These are phyloP conservation scores for Electrophaes corylata DNA, from an alignment of 2,888 invertebrate species.

Conservation along the genomic window DNA sequence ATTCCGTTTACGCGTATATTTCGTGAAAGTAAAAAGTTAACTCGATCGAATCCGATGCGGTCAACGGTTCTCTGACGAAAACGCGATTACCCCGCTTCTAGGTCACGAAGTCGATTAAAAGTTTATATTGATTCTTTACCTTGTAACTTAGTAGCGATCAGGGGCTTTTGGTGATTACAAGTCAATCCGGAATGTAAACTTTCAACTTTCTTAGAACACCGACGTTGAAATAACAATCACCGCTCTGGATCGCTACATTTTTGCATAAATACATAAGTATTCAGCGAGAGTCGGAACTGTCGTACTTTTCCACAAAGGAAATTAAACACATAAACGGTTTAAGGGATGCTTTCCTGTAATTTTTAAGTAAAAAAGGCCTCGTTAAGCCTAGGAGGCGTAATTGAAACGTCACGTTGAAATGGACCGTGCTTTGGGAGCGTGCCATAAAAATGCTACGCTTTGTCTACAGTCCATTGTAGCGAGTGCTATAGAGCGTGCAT, in stretches of 20 bases:
- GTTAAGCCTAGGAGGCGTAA: constrained; percentile 29
- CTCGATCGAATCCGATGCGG: constrained; percentile 78
- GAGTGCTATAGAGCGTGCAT: constrained; percentile 25
- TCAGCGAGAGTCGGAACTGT: constrained; percentile 4
- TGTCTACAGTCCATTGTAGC: constrained; percentile 37
- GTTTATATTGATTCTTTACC: constrained; percentile 63
- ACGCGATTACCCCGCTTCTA: constrained; percentile 69
- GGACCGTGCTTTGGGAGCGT: constrained; percentile 1
- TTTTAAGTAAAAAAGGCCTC: constrained; percentile 31
- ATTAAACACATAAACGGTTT: constrained; percentile 38
- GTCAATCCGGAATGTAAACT: constrained; percentile 17
- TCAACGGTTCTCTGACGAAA: constrained; percentile 64
- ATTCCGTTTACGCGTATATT: constrained; percentile 66
- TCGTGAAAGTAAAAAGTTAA: constrained; percentile 79
- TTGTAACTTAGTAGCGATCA: constrained; percentile 33
- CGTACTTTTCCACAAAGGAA: constrained; percentile 34
- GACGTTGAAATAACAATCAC: constrained; percentile 4
- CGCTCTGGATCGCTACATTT: constrained; percentile 1
- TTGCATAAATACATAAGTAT: constrained; percentile 17
- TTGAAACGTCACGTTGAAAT: constrained; percentile 31
- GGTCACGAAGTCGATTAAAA: constrained; percentile 72
- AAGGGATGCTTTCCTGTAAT: constrained; percentile 32
- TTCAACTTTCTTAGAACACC: background rate
- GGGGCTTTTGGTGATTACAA: constrained; percentile 30
- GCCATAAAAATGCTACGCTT: constrained; percentile 30